phyloP scores from a whole-genome alignment of 2,888 invertebrate species.

The Ganaspis brasiliensis region DNA sequence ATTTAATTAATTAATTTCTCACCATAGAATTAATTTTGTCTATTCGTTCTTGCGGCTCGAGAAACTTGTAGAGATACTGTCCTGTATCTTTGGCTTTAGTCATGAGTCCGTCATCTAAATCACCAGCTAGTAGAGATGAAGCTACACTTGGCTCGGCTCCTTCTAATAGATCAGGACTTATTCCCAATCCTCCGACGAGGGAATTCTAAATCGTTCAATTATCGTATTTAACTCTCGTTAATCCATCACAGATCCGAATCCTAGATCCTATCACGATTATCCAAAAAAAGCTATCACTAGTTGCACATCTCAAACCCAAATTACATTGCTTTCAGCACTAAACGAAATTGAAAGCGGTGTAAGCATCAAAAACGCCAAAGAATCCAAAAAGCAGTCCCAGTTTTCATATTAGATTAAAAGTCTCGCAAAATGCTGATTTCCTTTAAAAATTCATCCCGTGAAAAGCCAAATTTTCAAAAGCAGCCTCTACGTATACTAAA shows the following conservation, averaged over 20 bases:
- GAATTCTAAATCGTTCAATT: conserved; percentile 73
- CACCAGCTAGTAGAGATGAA: conserved; percentile 77
- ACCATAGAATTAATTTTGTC: conserved; percentile 94
- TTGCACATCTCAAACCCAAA: conserved; percentile 14
- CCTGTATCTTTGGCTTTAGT: conserved; percentile 94
- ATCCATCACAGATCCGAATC: background rate
- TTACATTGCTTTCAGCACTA: background rate
- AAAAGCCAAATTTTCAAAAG: conserved; percentile 16
- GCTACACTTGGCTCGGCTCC: conserved; percentile 78
- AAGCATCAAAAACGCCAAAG: conserved; percentile 13
- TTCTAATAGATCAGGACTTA: conserved; percentile 78
- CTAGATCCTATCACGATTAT: conserved; percentile 30
- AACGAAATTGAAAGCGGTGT: conserved; percentile 23
- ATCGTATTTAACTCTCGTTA: conserved; percentile 1
- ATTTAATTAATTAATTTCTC: too few relatives aligned
- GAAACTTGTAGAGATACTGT: conserved; percentile 88
- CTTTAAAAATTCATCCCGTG: conserved; percentile 3
- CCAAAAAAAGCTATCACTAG: conserved; percentile 24
- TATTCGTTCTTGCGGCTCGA: conserved; percentile 86
- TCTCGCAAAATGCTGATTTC: background rate
- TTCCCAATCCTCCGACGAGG: conserved; percentile 78
- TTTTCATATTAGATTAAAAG: background rate
- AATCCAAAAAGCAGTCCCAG: conserved; percentile 23
- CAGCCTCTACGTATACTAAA: conserved; percentile 7
- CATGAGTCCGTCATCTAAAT: conserved; percentile 90